Conservation (phyloP, 2,113 vertebrate species). For the Solea senegalensis region DNA sequence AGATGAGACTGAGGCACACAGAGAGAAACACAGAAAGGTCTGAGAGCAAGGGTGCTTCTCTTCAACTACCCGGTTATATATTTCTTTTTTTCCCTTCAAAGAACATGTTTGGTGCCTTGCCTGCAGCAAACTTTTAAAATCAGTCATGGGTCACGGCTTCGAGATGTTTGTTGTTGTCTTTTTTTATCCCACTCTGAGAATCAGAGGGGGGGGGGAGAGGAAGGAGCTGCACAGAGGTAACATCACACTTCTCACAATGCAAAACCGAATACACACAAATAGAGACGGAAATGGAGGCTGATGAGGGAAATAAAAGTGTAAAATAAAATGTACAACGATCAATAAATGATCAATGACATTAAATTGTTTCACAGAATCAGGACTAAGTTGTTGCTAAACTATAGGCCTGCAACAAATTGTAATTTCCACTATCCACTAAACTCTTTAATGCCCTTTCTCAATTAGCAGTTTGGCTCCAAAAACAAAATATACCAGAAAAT, state of each 20-base stretch:
- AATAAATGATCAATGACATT: too few species aligned
- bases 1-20: not conserved
- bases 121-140: constrained; percentile 27
- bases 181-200: not conserved
- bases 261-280: not conserved
- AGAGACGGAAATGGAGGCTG: not conserved
- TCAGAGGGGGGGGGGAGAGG: not conserved
- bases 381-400: too few species aligned
- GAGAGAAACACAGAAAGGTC: constrained; percentile 19
- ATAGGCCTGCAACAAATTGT: too few species aligned
- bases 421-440: too few species aligned
- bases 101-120: constrained; percentile 22
- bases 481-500: too few species aligned
- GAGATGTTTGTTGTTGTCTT: not conserved
- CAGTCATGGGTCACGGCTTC: constrained; percentile 12
- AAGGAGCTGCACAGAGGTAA: too few species aligned
- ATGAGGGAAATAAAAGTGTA: too few species aligned
- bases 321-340: too few species aligned
- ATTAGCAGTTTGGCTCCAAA: too few species aligned
- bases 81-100: constrained; percentile 1
- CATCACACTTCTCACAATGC: too few species aligned
- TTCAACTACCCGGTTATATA: not conserved
- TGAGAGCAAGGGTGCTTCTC: not conserved
- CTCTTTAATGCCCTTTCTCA: too few species aligned
- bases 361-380: too few species aligned